Evolutionary conservation across 1,140 invertebrate species (phyloP).

Genomic region (Phymastichus coffea): DNA sequence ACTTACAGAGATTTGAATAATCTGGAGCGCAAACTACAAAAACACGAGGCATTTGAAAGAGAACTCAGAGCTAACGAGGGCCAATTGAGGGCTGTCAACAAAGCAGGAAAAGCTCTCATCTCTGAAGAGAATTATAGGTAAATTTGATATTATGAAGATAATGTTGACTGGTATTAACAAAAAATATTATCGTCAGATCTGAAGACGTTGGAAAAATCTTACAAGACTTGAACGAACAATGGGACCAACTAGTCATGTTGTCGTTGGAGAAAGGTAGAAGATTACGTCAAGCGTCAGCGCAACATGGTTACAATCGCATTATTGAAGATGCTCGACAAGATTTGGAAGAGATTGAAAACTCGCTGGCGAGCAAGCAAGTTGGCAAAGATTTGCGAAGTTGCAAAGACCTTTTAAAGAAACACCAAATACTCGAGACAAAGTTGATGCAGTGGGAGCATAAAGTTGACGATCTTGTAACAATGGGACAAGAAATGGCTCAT

Average conservation of each 20-base stretch:
- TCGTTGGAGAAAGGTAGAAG: constrained; percentile 84
- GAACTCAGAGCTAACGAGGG: constrained; percentile 91
- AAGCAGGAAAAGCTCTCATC: constrained; percentile 71
- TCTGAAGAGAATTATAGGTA: constrained; percentile 65
- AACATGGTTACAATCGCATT: constrained; percentile 74
- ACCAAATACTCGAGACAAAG: constrained; percentile 78
- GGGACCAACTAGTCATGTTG: constrained; percentile 68
- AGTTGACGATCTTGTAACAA: constrained; percentile 72
- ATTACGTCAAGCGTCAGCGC: constrained; percentile 72
- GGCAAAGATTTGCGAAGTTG: constrained; percentile 85
- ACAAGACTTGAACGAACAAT: constrained; percentile 70
- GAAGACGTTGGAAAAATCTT: constrained; percentile 68
- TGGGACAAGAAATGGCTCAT: constrained; percentile 85
- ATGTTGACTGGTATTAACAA: too few species aligned
- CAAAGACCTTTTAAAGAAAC: constrained; percentile 84
- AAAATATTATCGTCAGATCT: constrained; percentile 50
- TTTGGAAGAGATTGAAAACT: constrained; percentile 74
- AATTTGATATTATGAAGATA: too few species aligned
- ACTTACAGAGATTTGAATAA: constrained; percentile 90
- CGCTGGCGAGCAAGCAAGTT: constrained; percentile 77
- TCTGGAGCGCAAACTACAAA: constrained; percentile 90
- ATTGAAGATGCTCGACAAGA: constrained; percentile 81
- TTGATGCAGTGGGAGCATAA: constrained; percentile 75
- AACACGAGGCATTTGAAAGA: constrained; percentile 96
- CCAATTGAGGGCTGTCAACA: constrained; percentile 81